phyloP scores from a whole-genome alignment of 92 coral and sea anemone genomes.

The Phenganax subtilis region DNA sequence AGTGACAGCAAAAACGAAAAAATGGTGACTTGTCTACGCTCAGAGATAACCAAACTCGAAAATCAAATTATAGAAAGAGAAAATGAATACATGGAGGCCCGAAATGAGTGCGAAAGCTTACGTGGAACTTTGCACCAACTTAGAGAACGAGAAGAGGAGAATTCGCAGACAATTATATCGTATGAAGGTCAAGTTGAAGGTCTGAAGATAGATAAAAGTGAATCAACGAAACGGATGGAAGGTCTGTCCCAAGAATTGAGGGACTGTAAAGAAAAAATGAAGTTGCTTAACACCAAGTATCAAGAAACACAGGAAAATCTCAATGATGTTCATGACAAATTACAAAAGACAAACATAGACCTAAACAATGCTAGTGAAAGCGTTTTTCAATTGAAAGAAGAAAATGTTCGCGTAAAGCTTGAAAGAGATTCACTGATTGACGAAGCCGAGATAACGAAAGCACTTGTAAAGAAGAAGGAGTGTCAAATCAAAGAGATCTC shows the following conservation, averaged over 20 bases:
- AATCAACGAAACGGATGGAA: background rate
- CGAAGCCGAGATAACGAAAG: background rate
- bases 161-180: background rate
- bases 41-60: slow-evolving; percentile 17
- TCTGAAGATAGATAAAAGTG: background rate
- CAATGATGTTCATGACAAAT: background rate
- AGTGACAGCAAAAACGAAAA: slow-evolving; percentile 1
- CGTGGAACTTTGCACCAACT: background rate
- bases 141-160: background rate
- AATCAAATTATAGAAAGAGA: slow-evolving; percentile 1
- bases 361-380: background rate
- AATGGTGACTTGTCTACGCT: background rate
- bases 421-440: slow-evolving; percentile 5
- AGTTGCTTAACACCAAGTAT: background rate
- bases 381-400: slow-evolving; percentile 2
- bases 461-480: background rate
- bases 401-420: background rate
- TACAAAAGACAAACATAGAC: background rate
- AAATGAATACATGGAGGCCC: slow-evolving; percentile 10
- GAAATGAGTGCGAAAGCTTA: background rate
- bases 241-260: slow-evolving; percentile 10
- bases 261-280: background rate
- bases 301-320: slow-evolving; percentile 1
- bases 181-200: background rate
- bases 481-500: background rate